Conservation (phyloP, 2,797 vertebrate species). For the Cirrhinus molitorella region DNA sequence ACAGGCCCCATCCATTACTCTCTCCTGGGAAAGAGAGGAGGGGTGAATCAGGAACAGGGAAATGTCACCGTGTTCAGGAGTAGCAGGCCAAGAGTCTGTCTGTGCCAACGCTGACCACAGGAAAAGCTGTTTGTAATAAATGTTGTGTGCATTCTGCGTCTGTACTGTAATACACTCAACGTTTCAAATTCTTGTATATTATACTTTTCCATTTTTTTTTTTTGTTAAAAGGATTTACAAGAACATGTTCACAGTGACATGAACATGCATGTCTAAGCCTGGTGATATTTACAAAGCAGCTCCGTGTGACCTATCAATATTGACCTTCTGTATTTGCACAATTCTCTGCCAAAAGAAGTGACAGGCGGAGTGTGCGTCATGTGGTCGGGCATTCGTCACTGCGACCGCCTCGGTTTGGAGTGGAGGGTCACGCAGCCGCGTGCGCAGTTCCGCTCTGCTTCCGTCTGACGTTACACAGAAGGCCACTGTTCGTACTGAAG, state of each 20-base stretch:
- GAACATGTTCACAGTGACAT: constrained; percentile 23
- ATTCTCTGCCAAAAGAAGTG: constrained; percentile 64
- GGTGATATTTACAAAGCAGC: constrained; percentile 55
- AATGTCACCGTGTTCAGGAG: constrained; percentile 72
- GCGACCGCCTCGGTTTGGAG: constrained; percentile 49
- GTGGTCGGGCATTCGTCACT: constrained; percentile 46
- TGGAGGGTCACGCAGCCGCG: constrained; percentile 79
- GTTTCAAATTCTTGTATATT: constrained; percentile 23
- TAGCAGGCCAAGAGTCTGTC: constrained; percentile 61
- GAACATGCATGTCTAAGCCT: constrained; percentile 36
- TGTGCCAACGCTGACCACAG: constrained; percentile 70
- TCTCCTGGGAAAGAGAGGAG: constrained; percentile 71
- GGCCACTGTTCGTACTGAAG: constrained; percentile 78
- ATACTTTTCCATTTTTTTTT: not conserved
- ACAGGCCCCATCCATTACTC: constrained; percentile 80
- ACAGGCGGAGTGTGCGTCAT: constrained; percentile 61
- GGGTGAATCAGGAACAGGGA: constrained; percentile 66
- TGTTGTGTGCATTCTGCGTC: not conserved
- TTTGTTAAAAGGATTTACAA: constrained; percentile 38
- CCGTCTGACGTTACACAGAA: constrained; percentile 73
- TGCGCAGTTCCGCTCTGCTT: constrained; percentile 81
- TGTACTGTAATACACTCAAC: not conserved
- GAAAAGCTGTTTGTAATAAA: constrained; percentile 59
- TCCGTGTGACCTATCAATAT: constrained; percentile 62
- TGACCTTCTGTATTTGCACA: constrained; percentile 64